phyloP scores from a whole-genome alignment of 2,113 vertebrate genomes.

The Mystacornis crossleyi region DNA sequence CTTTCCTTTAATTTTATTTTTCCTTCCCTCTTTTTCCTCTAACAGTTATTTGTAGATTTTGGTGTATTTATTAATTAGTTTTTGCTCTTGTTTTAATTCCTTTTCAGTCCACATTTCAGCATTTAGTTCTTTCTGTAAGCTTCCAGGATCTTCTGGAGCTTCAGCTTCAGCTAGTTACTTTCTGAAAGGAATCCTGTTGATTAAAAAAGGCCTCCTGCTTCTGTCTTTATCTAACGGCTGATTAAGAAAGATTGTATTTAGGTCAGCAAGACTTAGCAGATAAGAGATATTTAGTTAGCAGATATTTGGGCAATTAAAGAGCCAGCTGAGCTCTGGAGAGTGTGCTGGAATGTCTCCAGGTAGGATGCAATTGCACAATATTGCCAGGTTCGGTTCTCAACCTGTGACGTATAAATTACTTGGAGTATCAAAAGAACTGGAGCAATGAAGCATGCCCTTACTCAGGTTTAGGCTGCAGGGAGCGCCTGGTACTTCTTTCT shows the following conservation, averaged over 20 bases:
- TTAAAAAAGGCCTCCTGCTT: neutral
- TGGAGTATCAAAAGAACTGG: neutral
- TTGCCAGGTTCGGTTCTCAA: neutral
- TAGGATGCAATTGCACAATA: neutral
- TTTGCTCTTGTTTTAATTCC: neutral
- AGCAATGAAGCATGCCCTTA: neutral
- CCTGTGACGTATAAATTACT: accelerated
- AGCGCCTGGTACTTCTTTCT: neutral
- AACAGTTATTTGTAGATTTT: neutral
- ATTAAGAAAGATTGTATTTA: neutral
- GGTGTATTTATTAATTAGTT: neutral
- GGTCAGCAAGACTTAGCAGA: neutral
- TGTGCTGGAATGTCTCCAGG: neutral
- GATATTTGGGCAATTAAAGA: neutral
- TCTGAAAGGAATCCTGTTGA: neutral
- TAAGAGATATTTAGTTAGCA: neutral
- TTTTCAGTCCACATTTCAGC: neutral
- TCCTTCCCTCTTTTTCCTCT: accelerated
- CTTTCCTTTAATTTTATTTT: neutral
- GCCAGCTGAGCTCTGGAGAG: neutral
- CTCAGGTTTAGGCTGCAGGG: neutral
- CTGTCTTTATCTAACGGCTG: neutral
- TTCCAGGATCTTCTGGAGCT: neutral
- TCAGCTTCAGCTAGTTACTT: neutral
- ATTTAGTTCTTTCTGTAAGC: neutral